Percentiles rank a stretch among this genome's conserved stretches.
Evolutionary conservation across 2,113 vertebrate species (phyloP).

Genomic region (Otus sunia): DNA sequence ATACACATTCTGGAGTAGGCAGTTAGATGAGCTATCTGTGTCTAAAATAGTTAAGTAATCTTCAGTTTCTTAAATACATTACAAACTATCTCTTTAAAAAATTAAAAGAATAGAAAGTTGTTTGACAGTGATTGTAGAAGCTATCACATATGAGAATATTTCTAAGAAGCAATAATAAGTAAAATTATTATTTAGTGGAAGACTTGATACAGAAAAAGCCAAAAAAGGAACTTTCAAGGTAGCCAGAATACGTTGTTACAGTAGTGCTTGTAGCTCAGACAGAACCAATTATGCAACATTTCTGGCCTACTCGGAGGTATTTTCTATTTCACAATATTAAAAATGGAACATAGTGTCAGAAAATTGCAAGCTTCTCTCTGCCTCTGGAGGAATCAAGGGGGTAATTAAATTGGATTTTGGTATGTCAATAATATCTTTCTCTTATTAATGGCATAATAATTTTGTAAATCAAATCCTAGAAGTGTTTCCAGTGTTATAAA

Average conservation of each 20-base stretch:
- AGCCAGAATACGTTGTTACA: background rate
- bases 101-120: background rate
- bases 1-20: background rate
- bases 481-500: slow-evolving; percentile 51
- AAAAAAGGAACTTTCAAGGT: background rate
- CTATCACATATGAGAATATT: background rate
- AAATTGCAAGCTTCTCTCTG: slow-evolving; percentile 33
- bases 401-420: slow-evolving; percentile 70
- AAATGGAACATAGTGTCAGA: slow-evolving; percentile 49
- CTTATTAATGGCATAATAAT: slow-evolving; percentile 70
- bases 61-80: slow-evolving; percentile 18
- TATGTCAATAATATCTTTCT: slow-evolving; percentile 58
- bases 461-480: slow-evolving; percentile 68
- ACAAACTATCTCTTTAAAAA: background rate
- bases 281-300: slow-evolving; percentile 3
- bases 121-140: background rate
- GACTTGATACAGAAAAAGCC: background rate
- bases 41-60: background rate
- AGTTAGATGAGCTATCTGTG: background rate
- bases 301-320: background rate
- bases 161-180: slow-evolving; percentile 1
- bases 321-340: slow-evolving; percentile 61
- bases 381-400: slow-evolving; percentile 53
- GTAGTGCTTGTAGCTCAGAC: background rate
- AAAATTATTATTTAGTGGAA: slow-evolving; percentile 25